phyloP scores from a whole-genome alignment of 2,888 invertebrate genomes.

The Ophion ventricosus region DNA sequence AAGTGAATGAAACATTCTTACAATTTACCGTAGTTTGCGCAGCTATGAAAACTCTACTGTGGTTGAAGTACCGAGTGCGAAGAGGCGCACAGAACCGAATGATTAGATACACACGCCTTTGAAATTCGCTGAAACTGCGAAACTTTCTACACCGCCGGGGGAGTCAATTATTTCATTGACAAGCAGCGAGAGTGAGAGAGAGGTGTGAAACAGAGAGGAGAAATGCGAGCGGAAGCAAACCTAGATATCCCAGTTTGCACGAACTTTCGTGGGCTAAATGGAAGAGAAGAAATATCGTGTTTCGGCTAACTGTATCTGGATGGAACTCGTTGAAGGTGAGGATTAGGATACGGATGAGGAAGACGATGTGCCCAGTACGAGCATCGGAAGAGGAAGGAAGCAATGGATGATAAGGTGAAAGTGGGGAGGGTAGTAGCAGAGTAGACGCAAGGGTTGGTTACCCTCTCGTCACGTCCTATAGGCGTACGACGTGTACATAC shows the following conservation, averaged over 20 bases:
- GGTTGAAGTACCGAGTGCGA: slow-evolving; percentile 27
- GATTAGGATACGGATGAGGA: slow-evolving; percentile 47
- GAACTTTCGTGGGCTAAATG: slow-evolving; percentile 49
- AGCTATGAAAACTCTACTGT: slow-evolving; percentile 10
- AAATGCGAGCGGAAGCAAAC: background rate
- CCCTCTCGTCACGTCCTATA: slow-evolving; percentile 63
- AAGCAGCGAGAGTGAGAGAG: slow-evolving; percentile 12
- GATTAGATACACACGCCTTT: slow-evolving; percentile 35
- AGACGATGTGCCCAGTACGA: slow-evolving; percentile 26
- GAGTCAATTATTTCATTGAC: slow-evolving; percentile 54
- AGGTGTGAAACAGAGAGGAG: background rate
- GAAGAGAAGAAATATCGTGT: slow-evolving; percentile 58
- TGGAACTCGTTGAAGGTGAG: slow-evolving; percentile 45
- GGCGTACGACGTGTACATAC: slow-evolving; percentile 58
- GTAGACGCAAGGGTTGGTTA: slow-evolving; percentile 52
- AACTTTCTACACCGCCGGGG: slow-evolving; percentile 41
- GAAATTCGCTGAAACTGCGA: slow-evolving; percentile 23
- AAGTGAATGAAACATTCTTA: background rate
- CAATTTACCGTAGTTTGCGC: slow-evolving; percentile 7
- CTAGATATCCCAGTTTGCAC: slow-evolving; percentile 38
- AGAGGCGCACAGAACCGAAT: slow-evolving; percentile 33
- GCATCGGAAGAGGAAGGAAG: slow-evolving; percentile 18
- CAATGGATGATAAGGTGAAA: slow-evolving; percentile 40
- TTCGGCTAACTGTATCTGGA: slow-evolving; percentile 56
- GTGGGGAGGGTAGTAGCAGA: slow-evolving; percentile 3